phyloP scores from a whole-genome alignment of 2,888 invertebrate genomes.

The Geotrupes spiniger region DNA sequence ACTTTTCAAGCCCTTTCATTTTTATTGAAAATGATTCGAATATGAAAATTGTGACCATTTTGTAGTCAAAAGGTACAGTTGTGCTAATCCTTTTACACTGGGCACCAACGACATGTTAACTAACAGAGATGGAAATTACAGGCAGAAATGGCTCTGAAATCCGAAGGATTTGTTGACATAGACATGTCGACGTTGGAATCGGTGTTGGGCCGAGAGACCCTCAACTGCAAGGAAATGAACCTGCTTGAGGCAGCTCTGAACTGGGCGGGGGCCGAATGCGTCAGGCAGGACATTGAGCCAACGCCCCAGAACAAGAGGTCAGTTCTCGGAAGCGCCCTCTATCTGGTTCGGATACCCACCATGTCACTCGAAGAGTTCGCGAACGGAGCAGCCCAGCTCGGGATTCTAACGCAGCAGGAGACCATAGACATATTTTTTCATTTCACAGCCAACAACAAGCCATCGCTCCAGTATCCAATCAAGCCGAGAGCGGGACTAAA shows the following conservation, averaged over 20 bases:
- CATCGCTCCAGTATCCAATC: slow-evolving; percentile 76
- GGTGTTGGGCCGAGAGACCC: slow-evolving; percentile 86
- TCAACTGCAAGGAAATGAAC: slow-evolving; percentile 92
- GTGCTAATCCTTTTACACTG: too few species aligned
- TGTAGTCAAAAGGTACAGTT: too few species aligned
- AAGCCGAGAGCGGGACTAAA: slow-evolving; percentile 84
- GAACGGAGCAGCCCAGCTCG: slow-evolving; percentile 90
- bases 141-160: slow-evolving; percentile 94
- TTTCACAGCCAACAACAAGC: slow-evolving; percentile 88
- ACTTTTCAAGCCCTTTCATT: too few species aligned
- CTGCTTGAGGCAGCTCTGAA: slow-evolving; percentile 86
- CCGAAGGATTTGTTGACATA: slow-evolving; percentile 95
- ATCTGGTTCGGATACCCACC: slow-evolving; percentile 87
- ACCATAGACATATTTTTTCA: slow-evolving; percentile 93
- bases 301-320: slow-evolving; percentile 76
- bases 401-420: slow-evolving; percentile 87
- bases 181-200: slow-evolving; percentile 90
- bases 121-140: slow-evolving; percentile 42
- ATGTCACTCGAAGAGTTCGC: slow-evolving; percentile 95
- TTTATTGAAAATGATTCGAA: too few species aligned
- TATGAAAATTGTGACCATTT: too few species aligned
- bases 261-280: slow-evolving; percentile 92
- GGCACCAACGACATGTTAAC: background rate
- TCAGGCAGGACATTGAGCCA: slow-evolving; percentile 76
- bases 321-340: slow-evolving; percentile 74